These are phyloP conservation scores for Triplophysa dalaica DNA, from an alignment of 2,113 vertebrate species.

Conservation along the genomic window DNA sequence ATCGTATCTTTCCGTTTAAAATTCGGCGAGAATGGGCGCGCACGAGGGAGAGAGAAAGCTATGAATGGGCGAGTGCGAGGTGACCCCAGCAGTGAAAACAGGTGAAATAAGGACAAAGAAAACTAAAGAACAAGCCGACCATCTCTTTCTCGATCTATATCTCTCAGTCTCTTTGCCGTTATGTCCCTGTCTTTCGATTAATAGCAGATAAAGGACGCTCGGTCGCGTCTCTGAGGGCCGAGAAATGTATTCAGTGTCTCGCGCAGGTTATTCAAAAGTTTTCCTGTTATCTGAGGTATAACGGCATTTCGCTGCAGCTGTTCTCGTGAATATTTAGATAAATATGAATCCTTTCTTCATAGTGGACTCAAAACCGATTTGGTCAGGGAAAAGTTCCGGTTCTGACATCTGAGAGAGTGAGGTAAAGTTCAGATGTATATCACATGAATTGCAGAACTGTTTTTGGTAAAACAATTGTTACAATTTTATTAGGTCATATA, in stretches of 20 bases:
- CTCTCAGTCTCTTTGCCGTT: slow-evolving; percentile 13
- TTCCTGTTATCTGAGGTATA: neutral
- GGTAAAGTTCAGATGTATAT: too few relatives aligned
- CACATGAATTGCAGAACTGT: too few relatives aligned
- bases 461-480: too few relatives aligned
- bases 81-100: too few relatives aligned
- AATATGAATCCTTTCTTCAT: neutral
- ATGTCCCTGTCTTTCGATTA: neutral
- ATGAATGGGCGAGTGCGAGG: too few relatives aligned
- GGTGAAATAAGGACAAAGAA: neutral
- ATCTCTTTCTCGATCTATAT: neutral
- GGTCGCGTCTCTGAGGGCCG: slow-evolving; percentile 1
- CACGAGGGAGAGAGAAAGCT: too few relatives aligned
- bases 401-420: too few relatives aligned
- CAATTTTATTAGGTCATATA: neutral
- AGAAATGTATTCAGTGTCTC: slow-evolving; percentile 15
- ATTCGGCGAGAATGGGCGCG: too few relatives aligned
- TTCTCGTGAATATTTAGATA: neutral
- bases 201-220: slow-evolving; percentile 18
- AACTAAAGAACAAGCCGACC: neutral
- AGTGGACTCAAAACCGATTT: neutral
- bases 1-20: too few relatives aligned
- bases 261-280: neutral
- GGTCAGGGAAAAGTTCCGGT: too few relatives aligned
- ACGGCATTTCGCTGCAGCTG: neutral